Base-by-base conservation (phyloP, 2,888 invertebrate genomes). In the Acrobasis suavella region DNA sequence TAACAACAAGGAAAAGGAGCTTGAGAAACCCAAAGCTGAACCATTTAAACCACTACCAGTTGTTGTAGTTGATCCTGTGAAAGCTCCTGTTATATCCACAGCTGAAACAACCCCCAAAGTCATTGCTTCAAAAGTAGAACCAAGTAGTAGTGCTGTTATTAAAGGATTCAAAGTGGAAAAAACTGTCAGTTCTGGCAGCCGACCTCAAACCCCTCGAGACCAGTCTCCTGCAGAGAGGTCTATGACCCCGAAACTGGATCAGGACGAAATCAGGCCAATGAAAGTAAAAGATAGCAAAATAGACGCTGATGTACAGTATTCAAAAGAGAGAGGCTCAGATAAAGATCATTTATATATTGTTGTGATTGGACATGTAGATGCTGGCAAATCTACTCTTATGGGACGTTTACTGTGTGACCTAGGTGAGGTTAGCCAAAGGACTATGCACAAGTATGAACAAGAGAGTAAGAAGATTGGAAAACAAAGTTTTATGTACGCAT, bases 391-490 rank as follows among this genome's bases (percentile, higher is more conserved):
- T 70, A 99, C 98, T 9, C 89, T 99, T n/a, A 98, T 99, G 96
- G 99, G 99, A 0, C 96, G 98, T 76, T 86, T 99, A 50, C 92
- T 99, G 0, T 98, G 95, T 82, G 96, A 96, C 65, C 89, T 98
- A 42, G 97, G 98, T 17, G 96, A 96, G 85, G 97, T 98, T 0
- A 96, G 96, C 67, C 96, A 98, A 84, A 95, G 96, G 73, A 94
- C 95, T 0, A 96, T 99, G 94, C 99, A 99, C 86, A 99, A 99
- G 83, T 98, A 98, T 93, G 99, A 99, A 82, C 98, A 98, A 81
- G 99, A 99, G 78, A 98, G 98, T 75, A 96, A 97, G 82, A 99
- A 99, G 87, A 93, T 98, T 70, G 99, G 99, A 3, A 99, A 99
- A 87, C 97, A 98, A 77, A 98, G 98, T 67, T 99, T 99, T 76